phyloP scores from a whole-genome alignment of 92 coral and sea anemone species.

The Phenganax marumi region DNA sequence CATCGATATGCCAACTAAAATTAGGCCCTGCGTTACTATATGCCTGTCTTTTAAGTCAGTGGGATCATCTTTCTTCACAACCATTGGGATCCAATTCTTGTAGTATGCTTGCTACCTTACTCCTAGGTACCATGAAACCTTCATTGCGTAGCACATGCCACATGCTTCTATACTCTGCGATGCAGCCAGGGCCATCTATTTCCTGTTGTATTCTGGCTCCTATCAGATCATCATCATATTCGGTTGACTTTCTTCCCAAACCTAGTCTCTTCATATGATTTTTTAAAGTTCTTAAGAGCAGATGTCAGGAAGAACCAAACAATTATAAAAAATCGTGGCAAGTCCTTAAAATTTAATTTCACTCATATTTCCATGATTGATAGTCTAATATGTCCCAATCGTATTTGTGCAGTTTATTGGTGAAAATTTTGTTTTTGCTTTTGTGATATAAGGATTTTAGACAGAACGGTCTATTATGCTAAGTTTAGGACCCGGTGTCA shows the following conservation, averaged over 20 bases:
- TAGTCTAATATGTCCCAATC: no score
- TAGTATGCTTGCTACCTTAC: conserved; percentile 43
- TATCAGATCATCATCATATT: conserved; percentile 35
- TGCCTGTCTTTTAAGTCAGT: conserved; percentile 35
- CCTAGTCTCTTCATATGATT: conserved; percentile 45
- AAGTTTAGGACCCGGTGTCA: no score
- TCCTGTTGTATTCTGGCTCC: conserved; percentile 53
- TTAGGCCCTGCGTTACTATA: conserved; percentile 32
- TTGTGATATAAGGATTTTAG: no score
- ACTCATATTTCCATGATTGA: no score
- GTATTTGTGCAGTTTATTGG: no score
- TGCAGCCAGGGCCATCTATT: no score
- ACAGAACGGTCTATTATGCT: no score
- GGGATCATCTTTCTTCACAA: conserved; percentile 39
- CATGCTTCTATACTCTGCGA: conserved; percentile 56
- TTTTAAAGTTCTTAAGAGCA: conserved; percentile 55
- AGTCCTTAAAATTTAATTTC: no score
- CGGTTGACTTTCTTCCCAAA: conserved; percentile 46
- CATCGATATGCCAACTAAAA: no score
- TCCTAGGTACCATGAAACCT: conserved; percentile 53
- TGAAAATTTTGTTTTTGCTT: no score
- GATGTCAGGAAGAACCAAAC: no score
- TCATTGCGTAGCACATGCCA: conserved; percentile 60
- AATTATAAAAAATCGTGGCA: no score
- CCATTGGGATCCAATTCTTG: conserved; percentile 59